These are phyloP conservation scores for Halocynthia aurantium DNA, from an alignment of 23 tunicate genomes.

Conservation along the genomic window DNA sequence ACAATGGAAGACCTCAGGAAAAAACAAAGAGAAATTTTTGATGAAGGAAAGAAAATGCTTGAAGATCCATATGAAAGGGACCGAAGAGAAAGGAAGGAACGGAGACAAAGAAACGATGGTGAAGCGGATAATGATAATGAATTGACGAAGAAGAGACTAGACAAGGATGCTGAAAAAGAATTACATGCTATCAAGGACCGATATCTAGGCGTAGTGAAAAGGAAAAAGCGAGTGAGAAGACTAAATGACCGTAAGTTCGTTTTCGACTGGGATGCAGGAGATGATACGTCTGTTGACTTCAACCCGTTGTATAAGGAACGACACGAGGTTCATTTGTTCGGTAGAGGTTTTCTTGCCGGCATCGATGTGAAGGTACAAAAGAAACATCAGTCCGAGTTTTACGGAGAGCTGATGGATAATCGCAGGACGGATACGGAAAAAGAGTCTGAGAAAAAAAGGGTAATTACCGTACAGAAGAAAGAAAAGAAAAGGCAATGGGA, in stretches of 20 bases:
- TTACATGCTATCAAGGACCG: constrained; percentile 90
- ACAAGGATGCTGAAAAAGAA: constrained; percentile 90
- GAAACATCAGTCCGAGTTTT: constrained; percentile 79
- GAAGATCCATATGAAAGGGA: constrained; percentile 80
- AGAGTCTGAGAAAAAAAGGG: constrained; percentile 81
- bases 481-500: constrained; percentile 76
- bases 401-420: constrained; percentile 67
- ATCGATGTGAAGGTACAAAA: constrained; percentile 92
- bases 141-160: constrained; percentile 25
- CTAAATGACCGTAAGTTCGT: constrained; percentile 98
- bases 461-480: constrained; percentile 47
- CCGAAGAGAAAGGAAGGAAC: constrained; percentile 83
- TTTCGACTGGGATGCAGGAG: constrained; percentile 99
- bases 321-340: constrained; percentile 91
- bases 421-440: constrained; percentile 75
- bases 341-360: constrained; percentile 96
- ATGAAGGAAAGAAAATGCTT: constrained; percentile 75
- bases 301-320: constrained; percentile 96
- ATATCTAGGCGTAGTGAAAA: constrained; percentile 90
- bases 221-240: constrained; percentile 85
- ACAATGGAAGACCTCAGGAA: constrained; percentile 61
- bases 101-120: constrained; percentile 66
- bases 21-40: constrained; percentile 88
- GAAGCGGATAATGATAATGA: constrained; percentile 41
- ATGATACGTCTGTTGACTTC: constrained; percentile 95